Evolutionary conservation across 2,888 invertebrate genomes (phyloP), one percentile per base, ranked within the genome.

Genomic region (Leptopilina myrica): DNA sequence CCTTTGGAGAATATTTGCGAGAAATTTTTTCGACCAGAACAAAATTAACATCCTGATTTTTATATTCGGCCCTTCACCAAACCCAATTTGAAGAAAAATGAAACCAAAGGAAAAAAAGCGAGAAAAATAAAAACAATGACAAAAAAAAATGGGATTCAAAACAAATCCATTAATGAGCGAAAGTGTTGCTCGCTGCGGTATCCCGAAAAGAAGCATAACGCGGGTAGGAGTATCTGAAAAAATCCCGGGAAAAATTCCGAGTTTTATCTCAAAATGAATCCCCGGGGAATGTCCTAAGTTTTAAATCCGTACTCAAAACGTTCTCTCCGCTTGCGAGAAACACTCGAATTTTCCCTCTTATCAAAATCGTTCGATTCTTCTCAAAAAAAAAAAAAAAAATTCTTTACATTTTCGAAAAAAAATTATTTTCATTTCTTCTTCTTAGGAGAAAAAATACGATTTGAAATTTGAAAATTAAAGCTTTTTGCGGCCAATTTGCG

Each of bases 211-310:
- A 91, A 91, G 91, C 91, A 91, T 90, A 91, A 91, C 91, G 91
- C 91, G 91, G 91, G 91, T 91, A 91, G 91, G 91, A 91, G 89
- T 91, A 89, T 91, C 90, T 91, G 89, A 89, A 89, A 89, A 33
- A 88, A 88, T 87, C 89, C 88, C 88, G 89, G 86, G 83, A 86
- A 82, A 86, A 33, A 33, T 33, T 87, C 88, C 88, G 89, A 88
- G 86, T 84, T 85, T 85, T 82, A 46, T 66, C 76, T 78, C 78
- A 81, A 33, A 33, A 33, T 89, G 89, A 86, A 86, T 83, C 89
- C 86, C 90, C 49, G 12, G 89, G 90, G 88, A 77, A 87, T 85
- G 88, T 90, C 90, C 89, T 90, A 89, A 90, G 88, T 89, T 90
- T 89, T 86, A 85, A 85, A 87, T 87, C 85, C 84, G 85, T 85